Evolutionary conservation across 2,797 vertebrate genomes (phyloP).

Genomic region (Syndactyla subalaris): DNA sequence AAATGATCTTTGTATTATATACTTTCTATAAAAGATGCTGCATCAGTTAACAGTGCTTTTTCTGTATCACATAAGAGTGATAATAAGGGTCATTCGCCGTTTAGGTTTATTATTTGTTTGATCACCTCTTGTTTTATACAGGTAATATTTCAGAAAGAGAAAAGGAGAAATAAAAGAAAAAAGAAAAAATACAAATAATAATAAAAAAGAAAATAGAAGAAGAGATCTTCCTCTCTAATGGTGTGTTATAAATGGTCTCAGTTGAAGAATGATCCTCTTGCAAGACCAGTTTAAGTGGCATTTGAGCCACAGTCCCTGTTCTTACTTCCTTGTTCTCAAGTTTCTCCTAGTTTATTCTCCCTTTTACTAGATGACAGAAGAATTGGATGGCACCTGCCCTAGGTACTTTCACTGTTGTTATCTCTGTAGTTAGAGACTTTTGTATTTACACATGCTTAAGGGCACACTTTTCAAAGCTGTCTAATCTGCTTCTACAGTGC

Average conservation of each 20-base stretch:
- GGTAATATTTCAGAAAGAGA: not conserved
- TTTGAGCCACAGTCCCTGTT: not conserved
- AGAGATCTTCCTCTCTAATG: not conserved
- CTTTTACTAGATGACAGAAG: not conserved
- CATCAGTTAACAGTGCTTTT: not conserved
- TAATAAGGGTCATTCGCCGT: not conserved
- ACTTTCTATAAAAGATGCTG: not conserved
- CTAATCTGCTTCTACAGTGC: not conserved
- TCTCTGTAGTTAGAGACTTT: not conserved
- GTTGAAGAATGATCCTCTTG: not conserved
- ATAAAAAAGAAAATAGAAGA: not conserved
- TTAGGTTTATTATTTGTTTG: not conserved
- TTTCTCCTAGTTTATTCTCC: not conserved
- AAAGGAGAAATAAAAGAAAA: not conserved
- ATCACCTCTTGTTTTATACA: not conserved
- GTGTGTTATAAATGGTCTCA: not conserved
- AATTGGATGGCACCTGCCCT: not conserved
- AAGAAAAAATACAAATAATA: rapidly evolving
- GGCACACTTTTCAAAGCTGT: not conserved
- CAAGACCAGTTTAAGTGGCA: not conserved
- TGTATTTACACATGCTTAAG: constrained; percentile 24
- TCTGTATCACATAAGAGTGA: not conserved
- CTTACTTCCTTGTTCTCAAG: not conserved
- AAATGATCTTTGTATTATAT: not conserved
- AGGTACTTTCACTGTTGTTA: constrained; percentile 27